These are phyloP conservation scores for Bradypodion pumilum DNA, from an alignment of 2,797 vertebrate species.

Conservation along the genomic window DNA sequence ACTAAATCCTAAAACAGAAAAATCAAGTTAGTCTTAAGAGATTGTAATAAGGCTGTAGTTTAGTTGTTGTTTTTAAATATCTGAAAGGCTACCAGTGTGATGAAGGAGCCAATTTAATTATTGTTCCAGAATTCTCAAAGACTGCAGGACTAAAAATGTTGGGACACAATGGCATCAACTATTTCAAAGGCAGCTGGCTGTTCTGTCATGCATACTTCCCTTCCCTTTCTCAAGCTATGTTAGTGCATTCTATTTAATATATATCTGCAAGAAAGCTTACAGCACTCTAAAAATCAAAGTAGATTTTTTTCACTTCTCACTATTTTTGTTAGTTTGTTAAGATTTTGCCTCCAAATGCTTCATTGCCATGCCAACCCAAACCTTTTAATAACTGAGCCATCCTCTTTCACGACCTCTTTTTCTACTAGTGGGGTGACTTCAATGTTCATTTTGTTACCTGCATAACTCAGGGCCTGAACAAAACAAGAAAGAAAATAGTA, in stretches of 20 bases:
- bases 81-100: neutral
- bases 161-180: neutral
- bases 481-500: conserved; percentile 41
- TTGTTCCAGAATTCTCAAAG: neutral
- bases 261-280: conserved; percentile 5
- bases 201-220: neutral
- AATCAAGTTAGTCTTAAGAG: neutral
- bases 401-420: conserved; percentile 85
- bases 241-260: conserved; percentile 38
- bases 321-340: conserved; percentile 58
- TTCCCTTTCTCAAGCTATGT: neutral
- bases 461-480: conserved; percentile 89
- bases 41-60: neutral
- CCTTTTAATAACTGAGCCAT: conserved; percentile 95
- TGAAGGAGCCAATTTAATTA: neutral
- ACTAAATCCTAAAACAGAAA: neutral
- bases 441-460: conserved; percentile 84
- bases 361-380: conserved; percentile 79
- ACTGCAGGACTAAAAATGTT: neutral
- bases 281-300: neutral
- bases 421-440: conserved; percentile 89
- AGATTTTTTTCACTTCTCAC: neutral
- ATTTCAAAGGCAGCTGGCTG: neutral
- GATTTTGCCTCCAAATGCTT: conserved; percentile 15
- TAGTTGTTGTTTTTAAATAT: neutral